Conservation (phyloP, 2,113 vertebrate species). For the Chaetodon trifascialis region DNA sequence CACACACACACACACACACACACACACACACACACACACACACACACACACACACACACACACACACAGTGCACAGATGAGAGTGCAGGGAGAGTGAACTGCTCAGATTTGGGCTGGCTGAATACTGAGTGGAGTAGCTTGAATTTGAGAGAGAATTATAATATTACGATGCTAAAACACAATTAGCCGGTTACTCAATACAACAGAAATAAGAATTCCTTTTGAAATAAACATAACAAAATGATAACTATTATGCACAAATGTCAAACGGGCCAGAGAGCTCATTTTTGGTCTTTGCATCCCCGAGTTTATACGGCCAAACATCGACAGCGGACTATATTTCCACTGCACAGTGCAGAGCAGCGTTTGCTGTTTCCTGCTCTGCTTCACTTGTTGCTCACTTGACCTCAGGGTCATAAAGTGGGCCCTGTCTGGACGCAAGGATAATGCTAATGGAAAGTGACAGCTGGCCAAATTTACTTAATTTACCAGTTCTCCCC, state of each 20-base stretch:
- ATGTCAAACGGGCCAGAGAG: not conserved
- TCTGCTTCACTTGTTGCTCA: not conserved
- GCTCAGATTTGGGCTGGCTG: not conserved
- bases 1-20: not conserved
- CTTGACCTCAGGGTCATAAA: too few species aligned
- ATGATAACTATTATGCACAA: not conserved
- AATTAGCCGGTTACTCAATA: not conserved
- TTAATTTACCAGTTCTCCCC: too few species aligned
- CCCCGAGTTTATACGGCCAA: not conserved
- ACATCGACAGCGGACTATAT: conserved; percentile 29
- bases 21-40: not conserved
- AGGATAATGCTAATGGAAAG: too few species aligned
- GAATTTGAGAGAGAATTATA: not conserved
- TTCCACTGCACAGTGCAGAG: conserved; percentile 10
- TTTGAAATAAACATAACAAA: not conserved
- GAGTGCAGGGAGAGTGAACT: not conserved
- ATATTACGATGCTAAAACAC: not conserved
- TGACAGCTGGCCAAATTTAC: too few species aligned
- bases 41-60: not conserved
- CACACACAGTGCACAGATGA: not conserved
- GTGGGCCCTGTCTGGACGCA: too few species aligned
- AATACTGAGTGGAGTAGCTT: not conserved
- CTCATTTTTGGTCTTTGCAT: not conserved
- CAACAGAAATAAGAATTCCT: not conserved
- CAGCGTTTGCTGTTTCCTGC: conserved; percentile 2